These are phyloP conservation scores for Scaptodrosophila latifasciaeformis DNA, from an alignment of 2,888 invertebrate genomes.

Conservation along the genomic window DNA sequence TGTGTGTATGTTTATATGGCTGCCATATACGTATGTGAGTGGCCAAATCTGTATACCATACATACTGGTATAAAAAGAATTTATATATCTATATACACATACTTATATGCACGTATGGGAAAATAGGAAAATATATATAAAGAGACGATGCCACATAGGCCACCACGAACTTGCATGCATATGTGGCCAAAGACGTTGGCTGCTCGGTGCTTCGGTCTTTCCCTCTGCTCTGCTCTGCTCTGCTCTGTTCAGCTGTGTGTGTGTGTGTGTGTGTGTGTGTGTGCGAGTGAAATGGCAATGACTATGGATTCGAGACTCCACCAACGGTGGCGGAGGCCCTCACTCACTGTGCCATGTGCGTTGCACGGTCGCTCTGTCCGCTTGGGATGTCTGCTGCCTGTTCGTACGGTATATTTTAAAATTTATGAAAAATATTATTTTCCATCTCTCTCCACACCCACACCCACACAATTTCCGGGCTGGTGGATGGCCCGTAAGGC, in stretches of 20 bases:
- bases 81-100: no score
- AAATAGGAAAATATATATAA: no score
- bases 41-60: conserved; percentile 39
- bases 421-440: conserved; percentile 74
- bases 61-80: no score
- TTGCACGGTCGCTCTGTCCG: conserved; percentile 16
- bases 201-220: no score
- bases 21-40: conserved; percentile 17
- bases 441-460: conserved; percentile 48
- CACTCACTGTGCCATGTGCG: no score
- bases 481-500: conserved; percentile 31
- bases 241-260: no score
- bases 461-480: conserved; percentile 8
- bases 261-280: conserved; percentile 4
- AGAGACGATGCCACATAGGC: background rate
- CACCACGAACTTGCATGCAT: conserved; percentile 3
- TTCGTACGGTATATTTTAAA: conserved; percentile 64
- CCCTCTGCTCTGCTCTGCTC: no score
- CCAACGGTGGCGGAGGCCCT: no score
- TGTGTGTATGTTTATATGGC: conserved; percentile 11
- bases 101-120: conserved; percentile 16
- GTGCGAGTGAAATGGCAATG: conserved; percentile 32
- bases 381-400: conserved; percentile 7
- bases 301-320: no score
- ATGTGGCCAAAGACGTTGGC: conserved; percentile 1